These are phyloP conservation scores for Falcunculus frontatus DNA, from an alignment of 2,113 vertebrate genomes.

Conservation along the genomic window DNA sequence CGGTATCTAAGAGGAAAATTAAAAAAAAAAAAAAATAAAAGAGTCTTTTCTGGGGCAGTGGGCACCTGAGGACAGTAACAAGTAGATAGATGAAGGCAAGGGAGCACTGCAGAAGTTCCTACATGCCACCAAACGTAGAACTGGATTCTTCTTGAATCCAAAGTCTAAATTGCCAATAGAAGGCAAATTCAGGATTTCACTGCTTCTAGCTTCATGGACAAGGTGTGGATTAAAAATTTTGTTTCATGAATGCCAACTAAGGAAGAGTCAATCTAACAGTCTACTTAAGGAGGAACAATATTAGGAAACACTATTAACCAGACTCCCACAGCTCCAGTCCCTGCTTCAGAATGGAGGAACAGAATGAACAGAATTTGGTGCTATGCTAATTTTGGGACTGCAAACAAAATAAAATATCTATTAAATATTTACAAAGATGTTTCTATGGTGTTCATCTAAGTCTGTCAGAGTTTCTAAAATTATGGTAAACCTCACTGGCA, in stretches of 20 bases:
- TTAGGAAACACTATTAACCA: neutral
- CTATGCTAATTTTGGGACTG: neutral
- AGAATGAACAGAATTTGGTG: neutral
- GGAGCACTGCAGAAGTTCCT: neutral
- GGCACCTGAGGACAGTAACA: neutral
- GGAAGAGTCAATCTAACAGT: neutral
- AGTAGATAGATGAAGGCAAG: neutral
- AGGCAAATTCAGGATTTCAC: neutral
- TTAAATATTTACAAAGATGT: neutral
- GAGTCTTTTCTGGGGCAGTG: neutral
- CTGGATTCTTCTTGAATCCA: neutral
- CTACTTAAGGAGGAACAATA: neutral
- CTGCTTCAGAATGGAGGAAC: neutral
- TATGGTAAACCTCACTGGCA: neutral
- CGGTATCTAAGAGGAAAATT: neutral
- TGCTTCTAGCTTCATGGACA: neutral
- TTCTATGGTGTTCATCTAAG: neutral
- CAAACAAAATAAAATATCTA: neutral
- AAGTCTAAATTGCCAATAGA: neutral
- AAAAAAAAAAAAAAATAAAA: neutral
- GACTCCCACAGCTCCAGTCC: neutral
- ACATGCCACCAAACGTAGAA: neutral
- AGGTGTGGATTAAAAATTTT: neutral
- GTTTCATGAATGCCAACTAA: neutral
- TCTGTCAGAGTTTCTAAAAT: neutral